phyloP scores from a whole-genome alignment of 1,140 invertebrate species.

The Nymphalis io region DNA sequence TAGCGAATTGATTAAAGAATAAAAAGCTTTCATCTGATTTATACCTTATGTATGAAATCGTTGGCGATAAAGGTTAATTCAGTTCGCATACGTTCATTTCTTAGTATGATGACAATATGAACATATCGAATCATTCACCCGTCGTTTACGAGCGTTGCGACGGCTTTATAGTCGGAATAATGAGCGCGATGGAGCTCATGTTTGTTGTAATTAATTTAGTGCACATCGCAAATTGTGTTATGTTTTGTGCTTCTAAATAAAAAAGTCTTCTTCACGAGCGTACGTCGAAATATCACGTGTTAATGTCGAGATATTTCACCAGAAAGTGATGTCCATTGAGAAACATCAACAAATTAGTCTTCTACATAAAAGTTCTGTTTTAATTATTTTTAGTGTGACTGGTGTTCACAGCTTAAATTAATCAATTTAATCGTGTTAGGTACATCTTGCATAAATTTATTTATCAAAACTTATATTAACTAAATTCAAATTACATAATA shows the following conservation, averaged over 20 bases:
- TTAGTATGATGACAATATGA: conserved; percentile 55
- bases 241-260: conserved; percentile 31
- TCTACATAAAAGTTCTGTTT: too few relatives aligned
- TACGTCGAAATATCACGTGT: not conserved
- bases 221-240: conserved; percentile 32
- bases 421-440: too few relatives aligned
- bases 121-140: conserved; percentile 65
- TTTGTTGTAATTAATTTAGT: conserved; percentile 64
- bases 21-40: conserved; percentile 5
- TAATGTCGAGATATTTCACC: not conserved
- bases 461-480: too few relatives aligned
- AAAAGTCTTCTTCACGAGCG: not conserved
- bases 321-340: too few relatives aligned
- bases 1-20: conserved; percentile 1
- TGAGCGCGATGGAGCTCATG: conserved; percentile 47
- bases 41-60: conserved; percentile 41
- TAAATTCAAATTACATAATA: too few relatives aligned
- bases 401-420: too few relatives aligned
- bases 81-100: conserved; percentile 54
- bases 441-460: too few relatives aligned
- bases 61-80: conserved; percentile 62
- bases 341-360: too few relatives aligned
- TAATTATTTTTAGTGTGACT: too few relatives aligned
- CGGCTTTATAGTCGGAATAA: conserved; percentile 54
- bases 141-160: conserved; percentile 52